Evolutionary conservation across 2,113 vertebrate genomes (phyloP).

Genomic region (Pelecanus crispus): DNA sequence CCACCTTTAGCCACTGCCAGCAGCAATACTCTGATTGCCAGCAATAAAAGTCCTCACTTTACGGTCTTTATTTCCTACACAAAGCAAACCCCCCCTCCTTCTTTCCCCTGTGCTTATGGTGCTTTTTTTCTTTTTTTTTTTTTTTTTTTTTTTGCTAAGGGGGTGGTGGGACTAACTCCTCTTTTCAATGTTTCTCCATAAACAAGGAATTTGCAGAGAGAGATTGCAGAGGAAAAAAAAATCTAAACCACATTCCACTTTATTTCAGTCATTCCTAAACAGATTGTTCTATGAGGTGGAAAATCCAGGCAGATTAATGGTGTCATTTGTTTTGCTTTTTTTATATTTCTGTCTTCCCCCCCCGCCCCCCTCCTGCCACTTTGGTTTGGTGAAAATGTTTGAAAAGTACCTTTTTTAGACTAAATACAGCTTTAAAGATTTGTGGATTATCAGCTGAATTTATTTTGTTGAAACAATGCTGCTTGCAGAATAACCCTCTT

Average conservation of each 20-base stretch:
- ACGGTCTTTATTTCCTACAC: slow-evolving; percentile 71
- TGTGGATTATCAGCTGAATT: background rate
- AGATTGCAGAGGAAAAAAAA: background rate
- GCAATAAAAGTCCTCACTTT: slow-evolving; percentile 67
- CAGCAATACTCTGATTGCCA: slow-evolving; percentile 66
- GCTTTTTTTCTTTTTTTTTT: background rate
- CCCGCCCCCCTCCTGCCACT: background rate
- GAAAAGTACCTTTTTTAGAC: slow-evolving; percentile 31
- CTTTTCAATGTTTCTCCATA: slow-evolving; percentile 60
- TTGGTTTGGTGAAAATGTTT: slow-evolving; percentile 38
- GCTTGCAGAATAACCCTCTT: background rate
- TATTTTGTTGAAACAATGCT: background rate
- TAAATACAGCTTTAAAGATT: slow-evolving; percentile 36
- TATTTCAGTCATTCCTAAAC: slow-evolving; percentile 75
- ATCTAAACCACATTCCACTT: slow-evolving; percentile 59
- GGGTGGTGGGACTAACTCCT: slow-evolving; percentile 9
- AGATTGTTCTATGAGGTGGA: slow-evolving; percentile 72
- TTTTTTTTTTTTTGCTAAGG: background rate
- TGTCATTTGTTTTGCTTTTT: slow-evolving; percentile 71
- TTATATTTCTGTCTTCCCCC: background rate
- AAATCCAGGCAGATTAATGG: slow-evolving; percentile 74
- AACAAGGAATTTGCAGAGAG: slow-evolving; percentile 59
- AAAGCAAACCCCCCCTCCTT: slow-evolving; percentile 49
- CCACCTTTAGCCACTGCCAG: slow-evolving; percentile 75
- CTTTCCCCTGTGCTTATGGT: slow-evolving; percentile 17